Percentiles rank a stretch among this genome's conserved stretches.
Evolutionary conservation across 2,888 invertebrate genomes (phyloP).

Genomic region (Microplitis manilae): DNA sequence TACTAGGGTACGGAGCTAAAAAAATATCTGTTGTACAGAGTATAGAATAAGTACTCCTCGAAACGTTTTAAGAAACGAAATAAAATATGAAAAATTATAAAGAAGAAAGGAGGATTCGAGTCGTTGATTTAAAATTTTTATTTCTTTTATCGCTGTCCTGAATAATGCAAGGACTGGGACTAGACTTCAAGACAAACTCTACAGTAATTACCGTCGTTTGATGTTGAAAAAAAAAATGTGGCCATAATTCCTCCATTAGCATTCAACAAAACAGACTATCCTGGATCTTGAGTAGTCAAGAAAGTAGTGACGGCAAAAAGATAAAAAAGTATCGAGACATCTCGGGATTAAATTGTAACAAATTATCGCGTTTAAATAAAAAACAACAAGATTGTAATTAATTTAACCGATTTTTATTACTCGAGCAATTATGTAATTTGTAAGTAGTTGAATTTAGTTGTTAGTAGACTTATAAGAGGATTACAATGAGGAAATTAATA

Average conservation of each 20-base stretch:
- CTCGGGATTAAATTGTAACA: no score
- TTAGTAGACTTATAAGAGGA: background rate
- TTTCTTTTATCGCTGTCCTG: constrained; percentile 46
- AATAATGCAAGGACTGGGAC: constrained; percentile 55
- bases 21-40: no score
- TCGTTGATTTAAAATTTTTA: constrained; percentile 44
- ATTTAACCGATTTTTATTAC: no score
- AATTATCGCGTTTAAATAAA: no score
- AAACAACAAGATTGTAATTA: no score
- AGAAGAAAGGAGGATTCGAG: constrained; percentile 30
- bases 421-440: no score
- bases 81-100: background rate
- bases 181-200: constrained; percentile 48
- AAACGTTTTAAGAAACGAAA: background rate
- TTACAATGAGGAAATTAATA: background rate
- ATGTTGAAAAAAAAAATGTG: constrained; percentile 59
- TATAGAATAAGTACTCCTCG: no score
- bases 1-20: no score
- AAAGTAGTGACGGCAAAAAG: background rate
- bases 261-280: constrained; percentile 16
- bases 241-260: constrained; percentile 61
- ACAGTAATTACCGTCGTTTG: constrained; percentile 59
- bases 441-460: no score
- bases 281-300: background rate
- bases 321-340: no score